Evolutionary conservation across 2,888 invertebrate species (phyloP), one percentile per base, ranked within the genome.

Genomic region (Amiota mariae): DNA sequence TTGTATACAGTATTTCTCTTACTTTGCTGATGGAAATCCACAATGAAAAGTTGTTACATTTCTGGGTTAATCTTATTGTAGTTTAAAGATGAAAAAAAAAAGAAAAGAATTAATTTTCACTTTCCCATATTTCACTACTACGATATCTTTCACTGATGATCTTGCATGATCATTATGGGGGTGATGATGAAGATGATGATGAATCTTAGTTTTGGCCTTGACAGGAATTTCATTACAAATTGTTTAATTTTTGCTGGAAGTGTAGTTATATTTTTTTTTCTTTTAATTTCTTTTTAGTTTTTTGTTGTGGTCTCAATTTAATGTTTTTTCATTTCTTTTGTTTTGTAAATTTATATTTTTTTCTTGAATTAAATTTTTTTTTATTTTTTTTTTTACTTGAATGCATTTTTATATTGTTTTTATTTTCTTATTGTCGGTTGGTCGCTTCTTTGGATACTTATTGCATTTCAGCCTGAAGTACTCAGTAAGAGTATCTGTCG

Each of bases 201-300:
- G 64, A 36, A 36, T 15, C 66, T 72, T 73, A 54, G 18, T 75
- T 54, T 70, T 74, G 83, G 73, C 83, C 83, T 83, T 83, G 81
- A 15, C 72, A 76, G 77, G 76, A 82, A 75, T 74, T 46, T 36
- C 64, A 24, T 64, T 64, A 1, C 13, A 64, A 36, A 47, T 20
- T 61, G 15, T 15, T 24, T 54, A 0, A 15, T 15, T 59, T 59
- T 56, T 56, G 56, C 47, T 24, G 8, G 61, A 47, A 51, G 3
- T n/a, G 54, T n/a, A n/a, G 8, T n/a, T 3, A n/a, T 51, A 51
- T 8, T 51, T 51, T 51, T 51, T 51, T 51, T 51, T n/a, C 13
- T 51, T 51, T 51, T 51, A 36, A 36, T 36, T 51, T 12, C 13
- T 51, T 51, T 51, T 8, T 11, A n/a, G 54, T 51, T 51, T 51